A percentile compares a stretch with the other conserved stretches of the same genome.
Evolutionary conservation across 1,140 invertebrate species (phyloP).

Genomic region (Propsilocerus akamusi): DNA sequence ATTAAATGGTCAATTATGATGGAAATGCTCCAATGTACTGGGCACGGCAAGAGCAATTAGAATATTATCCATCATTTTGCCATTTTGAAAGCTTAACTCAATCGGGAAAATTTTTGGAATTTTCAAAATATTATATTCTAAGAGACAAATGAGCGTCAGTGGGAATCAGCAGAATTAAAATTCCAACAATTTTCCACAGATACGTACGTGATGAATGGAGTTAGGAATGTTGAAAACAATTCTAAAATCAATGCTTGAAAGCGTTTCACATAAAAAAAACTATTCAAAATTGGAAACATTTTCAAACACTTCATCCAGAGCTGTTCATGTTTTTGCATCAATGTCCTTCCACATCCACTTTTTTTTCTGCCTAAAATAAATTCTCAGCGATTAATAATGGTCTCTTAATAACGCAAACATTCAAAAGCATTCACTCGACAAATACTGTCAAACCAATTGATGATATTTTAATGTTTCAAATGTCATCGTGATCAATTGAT

Average conservation of each 20-base stretch:
- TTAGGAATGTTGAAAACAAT: neutral
- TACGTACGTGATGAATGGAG: slow-evolving; percentile 4
- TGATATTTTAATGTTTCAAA: neutral
- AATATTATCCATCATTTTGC: slow-evolving; percentile 32
- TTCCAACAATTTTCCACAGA: neutral
- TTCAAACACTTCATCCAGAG: neutral
- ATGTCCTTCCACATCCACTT: neutral
- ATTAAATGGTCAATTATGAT: neutral
- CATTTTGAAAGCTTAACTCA: slow-evolving; percentile 24
- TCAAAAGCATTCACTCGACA: slow-evolving; percentile 6
- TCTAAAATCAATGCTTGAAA: neutral
- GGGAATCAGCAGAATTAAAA: too few relatives aligned
- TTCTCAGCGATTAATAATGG: slow-evolving; percentile 8
- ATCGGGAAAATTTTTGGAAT: slow-evolving; percentile 11
- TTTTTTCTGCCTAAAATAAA: slow-evolving; percentile 8
- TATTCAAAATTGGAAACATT: neutral
- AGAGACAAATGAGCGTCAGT: neutral
- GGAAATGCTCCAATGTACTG: neutral
- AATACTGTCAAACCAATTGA: neutral
- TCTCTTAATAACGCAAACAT: slow-evolving; percentile 5
- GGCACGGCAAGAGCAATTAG: slow-evolving; percentile 6
- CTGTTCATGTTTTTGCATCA: slow-evolving; percentile 5
- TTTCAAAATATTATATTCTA: neutral
- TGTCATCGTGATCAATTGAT: neutral
- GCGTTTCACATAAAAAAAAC: neutral